Base-by-base conservation (phyloP, 1,140 invertebrate species). In the Drosophila repleta region DNA sequence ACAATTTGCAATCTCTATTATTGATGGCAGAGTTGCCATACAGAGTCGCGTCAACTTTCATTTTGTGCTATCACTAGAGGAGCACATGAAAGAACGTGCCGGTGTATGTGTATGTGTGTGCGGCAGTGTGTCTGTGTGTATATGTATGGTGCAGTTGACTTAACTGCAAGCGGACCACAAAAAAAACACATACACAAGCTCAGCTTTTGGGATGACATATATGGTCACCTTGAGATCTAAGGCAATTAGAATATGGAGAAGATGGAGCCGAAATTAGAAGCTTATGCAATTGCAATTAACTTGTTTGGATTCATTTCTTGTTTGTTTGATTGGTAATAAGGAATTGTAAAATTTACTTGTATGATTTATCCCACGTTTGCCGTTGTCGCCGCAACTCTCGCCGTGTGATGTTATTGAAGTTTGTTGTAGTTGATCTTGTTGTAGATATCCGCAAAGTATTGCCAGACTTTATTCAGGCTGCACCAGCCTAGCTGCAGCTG, bases 301-400 rank as follows among this genome's bases (percentile, higher is more conserved):
- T 79, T 64, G 21, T 21, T 67, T 53, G 32, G 20, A 37, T 32
- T 29, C 29, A 8, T 29, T 29, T 29, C n/a, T 29, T 29, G 29
- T 1, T 56, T 60, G 39, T 57, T 73, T 66, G 53, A 37, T 88
- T 75, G 79, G 66, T 17, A 73, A 68, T 74, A 82, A 79, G 67
- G 53, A 80, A 90, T 79, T 52, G 56, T 78, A 87, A 78, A 76
- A 90, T 90, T 90, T 90, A 90, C 88, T 90, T 90, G 79, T 78
- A 73, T 76, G 53, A 39, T 60, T 69, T 74, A 68, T 89, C 84
- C 83, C 46, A 39, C 49, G 69, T 21, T 18, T 46, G 45, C 45
- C 10, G 26, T 60, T 67, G 32, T 17, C 29, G 58, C 15, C 20
- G 46, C 15, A 26, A 46, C 11, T 63, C 53, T 51, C 61, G 67